These are phyloP conservation scores for Bombus pascuorum DNA, from an alignment of 1,140 invertebrate species.

Conservation along the genomic window DNA sequence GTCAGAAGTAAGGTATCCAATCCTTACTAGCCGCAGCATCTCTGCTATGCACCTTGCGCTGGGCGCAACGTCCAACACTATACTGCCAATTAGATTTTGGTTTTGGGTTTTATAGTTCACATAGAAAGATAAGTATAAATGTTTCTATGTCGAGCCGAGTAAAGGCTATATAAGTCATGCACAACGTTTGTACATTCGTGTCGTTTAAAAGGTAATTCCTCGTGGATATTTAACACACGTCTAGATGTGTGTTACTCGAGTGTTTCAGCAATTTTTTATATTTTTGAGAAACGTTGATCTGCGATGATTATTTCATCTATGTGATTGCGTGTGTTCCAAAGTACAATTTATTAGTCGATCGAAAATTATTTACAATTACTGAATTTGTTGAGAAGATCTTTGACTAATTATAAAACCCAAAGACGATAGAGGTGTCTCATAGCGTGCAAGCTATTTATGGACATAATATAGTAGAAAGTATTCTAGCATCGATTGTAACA, in stretches of 20 bases:
- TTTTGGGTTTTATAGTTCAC: slow-evolving; percentile 77
- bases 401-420: slow-evolving; percentile 75
- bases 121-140: slow-evolving; percentile 42
- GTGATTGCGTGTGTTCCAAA: background rate
- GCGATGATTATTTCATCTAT: slow-evolving; percentile 19
- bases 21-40: slow-evolving; percentile 75
- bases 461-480: slow-evolving; percentile 69
- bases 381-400: slow-evolving; percentile 18
- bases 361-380: slow-evolving; percentile 29
- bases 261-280: slow-evolving; percentile 10
- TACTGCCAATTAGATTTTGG: slow-evolving; percentile 80
- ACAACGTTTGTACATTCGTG: slow-evolving; percentile 40
- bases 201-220: slow-evolving; percentile 7
- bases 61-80: slow-evolving; percentile 80
- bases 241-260: slow-evolving; percentile 1
- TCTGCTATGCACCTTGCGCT: slow-evolving; percentile 79
- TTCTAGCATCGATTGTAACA: slow-evolving; percentile 61
- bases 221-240: background rate
- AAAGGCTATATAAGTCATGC: slow-evolving; percentile 1
- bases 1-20: slow-evolving; percentile 57
- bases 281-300: background rate
- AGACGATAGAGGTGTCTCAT: slow-evolving; percentile 73
- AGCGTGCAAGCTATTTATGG: slow-evolving; percentile 75
- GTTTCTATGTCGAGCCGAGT: slow-evolving; percentile 12
- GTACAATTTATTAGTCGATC: slow-evolving; percentile 23